Conservation (phyloP, 2,888 invertebrate genomes). For the Drosophila paracracens region DNA sequence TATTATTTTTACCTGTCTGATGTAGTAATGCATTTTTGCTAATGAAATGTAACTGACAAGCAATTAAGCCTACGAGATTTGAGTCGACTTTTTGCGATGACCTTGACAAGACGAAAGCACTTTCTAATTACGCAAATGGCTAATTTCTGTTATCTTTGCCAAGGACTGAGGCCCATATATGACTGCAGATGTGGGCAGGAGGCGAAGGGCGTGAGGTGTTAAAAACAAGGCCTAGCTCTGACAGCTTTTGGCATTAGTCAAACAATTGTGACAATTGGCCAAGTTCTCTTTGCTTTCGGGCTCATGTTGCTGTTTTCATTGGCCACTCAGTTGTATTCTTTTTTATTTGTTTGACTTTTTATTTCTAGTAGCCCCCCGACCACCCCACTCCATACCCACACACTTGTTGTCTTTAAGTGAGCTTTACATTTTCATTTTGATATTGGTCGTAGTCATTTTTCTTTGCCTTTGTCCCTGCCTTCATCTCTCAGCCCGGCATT, state of each 20-base stretch:
- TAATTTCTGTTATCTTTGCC: conserved; percentile 34
- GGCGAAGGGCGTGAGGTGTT: not conserved
- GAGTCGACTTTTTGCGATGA: not conserved
- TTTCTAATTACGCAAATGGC: conserved; percentile 72
- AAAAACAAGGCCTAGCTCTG: conserved; percentile 26
- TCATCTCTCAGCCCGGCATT: conserved; percentile 59
- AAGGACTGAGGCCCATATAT: conserved; percentile 7
- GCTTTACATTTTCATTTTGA: conserved; percentile 55
- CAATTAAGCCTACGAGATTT: conserved; percentile 4
- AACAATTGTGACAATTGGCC: conserved; percentile 51
- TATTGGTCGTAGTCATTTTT: conserved; percentile 45
- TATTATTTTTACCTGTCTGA: not conserved
- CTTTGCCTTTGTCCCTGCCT: conserved; percentile 38
- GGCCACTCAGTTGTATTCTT: conserved; percentile 50
- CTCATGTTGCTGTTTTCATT: conserved; percentile 35
- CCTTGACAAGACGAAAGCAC: conserved; percentile 38
- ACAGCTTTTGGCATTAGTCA: conserved; percentile 61
- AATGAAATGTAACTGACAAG: conserved; percentile 18
- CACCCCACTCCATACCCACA: not conserved
- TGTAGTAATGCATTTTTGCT: not conserved
- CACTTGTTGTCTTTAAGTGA: conserved; percentile 41
- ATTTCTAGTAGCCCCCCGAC: conserved; percentile 11
- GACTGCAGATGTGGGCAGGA: not conserved
- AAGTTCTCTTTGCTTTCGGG: conserved; percentile 22
- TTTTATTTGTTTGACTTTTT: conserved; percentile 61